These are phyloP conservation scores for Neosilurus hyrtlii DNA, from an alignment of 2,797 vertebrate genomes.

Conservation along the genomic window DNA sequence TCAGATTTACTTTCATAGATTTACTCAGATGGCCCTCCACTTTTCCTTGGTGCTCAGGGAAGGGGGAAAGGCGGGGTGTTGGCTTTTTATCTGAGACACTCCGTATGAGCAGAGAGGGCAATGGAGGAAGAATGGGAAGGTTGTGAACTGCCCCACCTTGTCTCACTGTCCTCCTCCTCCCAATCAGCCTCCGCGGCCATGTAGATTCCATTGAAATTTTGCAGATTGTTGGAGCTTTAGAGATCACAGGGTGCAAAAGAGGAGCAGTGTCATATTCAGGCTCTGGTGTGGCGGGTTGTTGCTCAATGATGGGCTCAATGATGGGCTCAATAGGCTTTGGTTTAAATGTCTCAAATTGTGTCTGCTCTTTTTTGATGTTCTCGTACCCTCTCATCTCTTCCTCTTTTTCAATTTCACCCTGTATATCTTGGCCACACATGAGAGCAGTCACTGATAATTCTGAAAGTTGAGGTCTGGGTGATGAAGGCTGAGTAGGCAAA, in stretches of 20 bases:
- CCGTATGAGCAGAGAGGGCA: constrained; percentile 71
- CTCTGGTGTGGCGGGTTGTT: constrained; percentile 59
- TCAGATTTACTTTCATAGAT: constrained; percentile 32
- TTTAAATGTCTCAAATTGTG: constrained; percentile 54
- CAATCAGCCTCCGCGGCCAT: constrained; percentile 77
- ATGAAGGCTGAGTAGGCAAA: constrained; percentile 71
- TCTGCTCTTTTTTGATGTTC: constrained; percentile 19
- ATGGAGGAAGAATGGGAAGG: constrained; percentile 77
- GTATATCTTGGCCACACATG: constrained; percentile 46
- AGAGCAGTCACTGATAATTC: constrained; percentile 55
- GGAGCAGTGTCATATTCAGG: constrained; percentile 73
- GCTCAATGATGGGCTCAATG: constrained; percentile 44
- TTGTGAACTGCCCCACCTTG: constrained; percentile 78
- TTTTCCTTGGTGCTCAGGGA: constrained; percentile 65
- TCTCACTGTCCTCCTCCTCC: constrained; percentile 76
- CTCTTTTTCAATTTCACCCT: constrained; percentile 28
- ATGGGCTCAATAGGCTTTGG: constrained; percentile 48
- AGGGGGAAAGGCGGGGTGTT: constrained; percentile 61
- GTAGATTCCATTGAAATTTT: constrained; percentile 73
- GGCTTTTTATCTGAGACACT: constrained; percentile 71
- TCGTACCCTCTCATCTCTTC: constrained; percentile 15
- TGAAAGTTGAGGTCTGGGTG: constrained; percentile 54
- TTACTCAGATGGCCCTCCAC: constrained; percentile 62
- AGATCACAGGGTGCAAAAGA: constrained; percentile 66
- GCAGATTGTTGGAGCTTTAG: constrained; percentile 60